Percentiles rank a stretch among this genome's conserved stretches.
Evolutionary conservation across 2,113 vertebrate genomes (phyloP).

Genomic region (Arothron firmamentum): DNA sequence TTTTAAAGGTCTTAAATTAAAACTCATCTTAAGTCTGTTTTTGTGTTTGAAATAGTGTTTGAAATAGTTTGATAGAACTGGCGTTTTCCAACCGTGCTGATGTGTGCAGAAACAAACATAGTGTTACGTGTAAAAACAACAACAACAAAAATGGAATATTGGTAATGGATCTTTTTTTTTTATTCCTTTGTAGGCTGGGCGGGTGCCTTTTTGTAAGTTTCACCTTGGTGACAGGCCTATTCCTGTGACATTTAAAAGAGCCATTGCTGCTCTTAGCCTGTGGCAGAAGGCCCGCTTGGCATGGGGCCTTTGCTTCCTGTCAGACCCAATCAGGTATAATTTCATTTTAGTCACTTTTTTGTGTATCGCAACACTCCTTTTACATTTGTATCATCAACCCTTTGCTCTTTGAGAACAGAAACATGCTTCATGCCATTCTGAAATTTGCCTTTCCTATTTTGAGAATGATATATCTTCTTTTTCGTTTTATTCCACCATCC

Average conservation of each 20-base stretch:
- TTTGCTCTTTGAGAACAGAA: too few species aligned
- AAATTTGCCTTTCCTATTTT: too few species aligned
- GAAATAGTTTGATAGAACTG: too few species aligned
- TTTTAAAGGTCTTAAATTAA: too few species aligned
- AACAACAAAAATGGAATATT: too few species aligned
- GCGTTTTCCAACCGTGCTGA: too few species aligned
- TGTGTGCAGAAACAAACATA: too few species aligned
- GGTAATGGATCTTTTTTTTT: neutral
- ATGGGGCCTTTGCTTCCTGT: conserved; percentile 96
- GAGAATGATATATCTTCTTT: neutral
- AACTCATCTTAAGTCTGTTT: too few species aligned
- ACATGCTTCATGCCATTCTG: neutral
- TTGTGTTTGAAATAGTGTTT: too few species aligned
- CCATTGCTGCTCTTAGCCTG: conserved; percentile 93
- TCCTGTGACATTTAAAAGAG: conserved; percentile 95
- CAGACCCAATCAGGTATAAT: conserved; percentile 94
- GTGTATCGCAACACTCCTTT: too few species aligned
- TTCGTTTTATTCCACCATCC: neutral
- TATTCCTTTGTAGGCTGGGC: conserved; percentile 80
- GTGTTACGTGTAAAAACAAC: too few species aligned
- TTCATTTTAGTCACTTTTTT: neutral
- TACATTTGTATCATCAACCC: too few species aligned
- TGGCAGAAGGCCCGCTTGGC: conserved; percentile 97
- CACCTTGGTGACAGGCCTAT: conserved; percentile 96
- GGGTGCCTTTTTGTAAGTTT: conserved; percentile 97